Evolutionary conservation across 2,888 invertebrate species (phyloP).

Genomic region (Polymixis flavicincta): DNA sequence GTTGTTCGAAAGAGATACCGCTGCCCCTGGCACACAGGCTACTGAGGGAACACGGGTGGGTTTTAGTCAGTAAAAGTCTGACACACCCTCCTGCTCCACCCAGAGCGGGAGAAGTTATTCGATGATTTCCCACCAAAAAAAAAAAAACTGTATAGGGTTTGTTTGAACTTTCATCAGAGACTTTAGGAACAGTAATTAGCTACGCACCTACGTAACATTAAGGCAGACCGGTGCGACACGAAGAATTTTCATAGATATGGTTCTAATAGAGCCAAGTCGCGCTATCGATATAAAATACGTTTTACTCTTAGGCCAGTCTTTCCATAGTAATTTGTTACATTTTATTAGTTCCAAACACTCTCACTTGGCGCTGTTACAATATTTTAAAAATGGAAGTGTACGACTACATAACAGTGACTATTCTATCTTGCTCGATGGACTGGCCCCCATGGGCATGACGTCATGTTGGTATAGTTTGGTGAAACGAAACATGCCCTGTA

Average conservation of each 20-base stretch:
- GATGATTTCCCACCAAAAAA: no score
- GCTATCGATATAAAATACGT: no score
- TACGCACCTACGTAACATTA: neutral
- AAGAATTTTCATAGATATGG: no score
- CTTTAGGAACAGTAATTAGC: neutral
- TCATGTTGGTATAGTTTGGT: neutral
- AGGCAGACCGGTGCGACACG: no score
- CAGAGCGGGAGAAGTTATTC: no score
- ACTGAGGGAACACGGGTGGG: no score
- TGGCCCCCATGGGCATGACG: neutral
- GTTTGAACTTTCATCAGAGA: neutral
- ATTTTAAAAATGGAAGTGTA: neutral
- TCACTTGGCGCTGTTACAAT: neutral
- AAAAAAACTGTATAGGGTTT: neutral
- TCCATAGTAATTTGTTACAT: neutral
- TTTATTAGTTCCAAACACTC: constrained; percentile 3
- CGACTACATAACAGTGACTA: neutral
- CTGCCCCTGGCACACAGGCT: no score
- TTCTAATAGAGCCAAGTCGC: no score
- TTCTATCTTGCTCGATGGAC: neutral
- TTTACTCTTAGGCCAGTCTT: neutral
- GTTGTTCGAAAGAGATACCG: no score
- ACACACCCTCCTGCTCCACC: no score
- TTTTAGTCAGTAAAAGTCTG: no score
- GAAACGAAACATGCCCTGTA: neutral